Conservation (phyloP, 2,888 invertebrate species). For the Gasteruption jaculator region DNA sequence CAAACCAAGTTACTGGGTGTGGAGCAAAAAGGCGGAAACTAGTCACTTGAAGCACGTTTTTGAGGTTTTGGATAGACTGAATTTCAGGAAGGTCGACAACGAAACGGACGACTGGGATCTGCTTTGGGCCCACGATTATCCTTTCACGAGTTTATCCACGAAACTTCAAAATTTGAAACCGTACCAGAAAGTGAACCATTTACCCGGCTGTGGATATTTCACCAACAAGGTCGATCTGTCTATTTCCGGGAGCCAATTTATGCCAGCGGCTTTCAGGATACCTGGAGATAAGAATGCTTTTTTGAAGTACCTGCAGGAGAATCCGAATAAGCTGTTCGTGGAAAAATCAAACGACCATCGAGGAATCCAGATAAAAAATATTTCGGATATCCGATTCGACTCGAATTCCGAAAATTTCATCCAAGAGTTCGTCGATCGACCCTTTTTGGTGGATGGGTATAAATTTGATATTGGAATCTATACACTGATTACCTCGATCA, state of each 20-base stretch:
- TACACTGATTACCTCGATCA: slow-evolving; percentile 82
- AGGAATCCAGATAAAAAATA: slow-evolving; percentile 72
- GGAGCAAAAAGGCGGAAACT: slow-evolving; percentile 57
- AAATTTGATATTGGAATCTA: slow-evolving; percentile 98
- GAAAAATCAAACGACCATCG: slow-evolving; percentile 91
- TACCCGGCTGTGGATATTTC: slow-evolving; percentile 89
- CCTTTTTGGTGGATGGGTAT: slow-evolving; percentile 84
- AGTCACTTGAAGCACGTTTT: slow-evolving; percentile 77
- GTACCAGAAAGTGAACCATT: slow-evolving; percentile 85
- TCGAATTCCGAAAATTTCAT: slow-evolving; percentile 76
- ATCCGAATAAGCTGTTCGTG: slow-evolving; percentile 76
- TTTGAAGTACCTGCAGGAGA: slow-evolving; percentile 60
- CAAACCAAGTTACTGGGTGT: slow-evolving; percentile 59
- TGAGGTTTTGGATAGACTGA: slow-evolving; percentile 70
- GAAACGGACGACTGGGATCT: slow-evolving; percentile 73
- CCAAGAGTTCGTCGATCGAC: slow-evolving; percentile 85
- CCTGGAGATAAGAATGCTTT: slow-evolving; percentile 72
- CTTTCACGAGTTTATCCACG: slow-evolving; percentile 63
- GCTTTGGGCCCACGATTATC: slow-evolving; percentile 93
- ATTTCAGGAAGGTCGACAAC: slow-evolving; percentile 61
- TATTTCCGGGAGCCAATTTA: slow-evolving; percentile 69
- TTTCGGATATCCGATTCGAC: slow-evolving; percentile 67
- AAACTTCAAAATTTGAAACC: slow-evolving; percentile 60
- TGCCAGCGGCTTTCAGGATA: slow-evolving; percentile 84
- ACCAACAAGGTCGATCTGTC: slow-evolving; percentile 91